These are phyloP conservation scores for Acrobasis suavella DNA, from an alignment of 2,888 invertebrate genomes.

Conservation along the genomic window DNA sequence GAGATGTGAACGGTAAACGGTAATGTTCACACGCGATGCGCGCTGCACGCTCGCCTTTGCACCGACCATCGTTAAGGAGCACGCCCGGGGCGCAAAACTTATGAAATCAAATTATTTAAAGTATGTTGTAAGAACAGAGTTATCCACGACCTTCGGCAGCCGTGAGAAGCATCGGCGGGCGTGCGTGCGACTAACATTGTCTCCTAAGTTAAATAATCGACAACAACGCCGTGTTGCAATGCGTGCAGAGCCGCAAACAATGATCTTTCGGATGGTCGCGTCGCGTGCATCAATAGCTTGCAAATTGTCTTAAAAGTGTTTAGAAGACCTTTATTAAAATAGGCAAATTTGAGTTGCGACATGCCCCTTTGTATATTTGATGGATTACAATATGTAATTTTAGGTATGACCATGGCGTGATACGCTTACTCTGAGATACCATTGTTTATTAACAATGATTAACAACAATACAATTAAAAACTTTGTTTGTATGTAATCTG, in stretches of 20 bases:
- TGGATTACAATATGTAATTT: background rate
- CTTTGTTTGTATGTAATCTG: background rate
- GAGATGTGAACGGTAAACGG: slow-evolving; percentile 24
- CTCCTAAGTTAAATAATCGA: slow-evolving; percentile 74
- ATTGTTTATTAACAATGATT: background rate
- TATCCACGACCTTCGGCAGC: slow-evolving; percentile 77
- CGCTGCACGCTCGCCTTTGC: slow-evolving; percentile 19
- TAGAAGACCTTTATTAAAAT: slow-evolving; percentile 24
- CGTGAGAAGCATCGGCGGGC: slow-evolving; percentile 70
- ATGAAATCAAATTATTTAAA: slow-evolving; percentile 79
- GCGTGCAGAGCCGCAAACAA: slow-evolving; percentile 45
- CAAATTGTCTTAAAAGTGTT: slow-evolving; percentile 44
- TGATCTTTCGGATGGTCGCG: slow-evolving; percentile 57
- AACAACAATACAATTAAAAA: background rate
- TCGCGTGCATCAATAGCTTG: slow-evolving; percentile 54
- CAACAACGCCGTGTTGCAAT: slow-evolving; percentile 65
- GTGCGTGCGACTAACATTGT: slow-evolving; percentile 76
- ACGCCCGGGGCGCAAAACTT: slow-evolving; percentile 61
- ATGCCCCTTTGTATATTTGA: slow-evolving; percentile 5
- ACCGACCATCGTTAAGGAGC: slow-evolving; percentile 41
- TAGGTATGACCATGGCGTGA: background rate
- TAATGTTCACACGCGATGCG: slow-evolving; percentile 26
- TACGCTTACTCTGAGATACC: background rate
- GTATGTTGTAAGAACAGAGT: slow-evolving; percentile 74
- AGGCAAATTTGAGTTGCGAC: slow-evolving; percentile 4